phyloP scores from a whole-genome alignment of 2,797 vertebrate genomes.

The Microctenopoma lineatum region DNA sequence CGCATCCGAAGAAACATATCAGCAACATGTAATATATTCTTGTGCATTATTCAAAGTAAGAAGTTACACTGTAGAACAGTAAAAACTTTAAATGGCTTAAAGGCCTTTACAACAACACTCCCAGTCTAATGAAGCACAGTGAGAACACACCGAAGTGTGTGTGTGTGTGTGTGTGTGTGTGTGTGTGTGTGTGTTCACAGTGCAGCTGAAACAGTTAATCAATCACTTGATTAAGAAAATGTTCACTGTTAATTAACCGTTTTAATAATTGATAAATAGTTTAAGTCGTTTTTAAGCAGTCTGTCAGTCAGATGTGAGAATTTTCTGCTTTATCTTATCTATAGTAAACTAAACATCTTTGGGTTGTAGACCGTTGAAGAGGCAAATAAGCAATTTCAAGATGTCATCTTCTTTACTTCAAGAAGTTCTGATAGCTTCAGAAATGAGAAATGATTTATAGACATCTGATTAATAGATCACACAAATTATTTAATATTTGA shows the following conservation, averaged over 20 bases:
- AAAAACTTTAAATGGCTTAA: neutral
- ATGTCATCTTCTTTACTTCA: neutral
- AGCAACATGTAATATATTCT: neutral
- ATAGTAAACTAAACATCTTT: neutral
- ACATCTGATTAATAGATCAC: neutral
- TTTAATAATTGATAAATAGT: neutral
- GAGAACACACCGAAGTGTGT: neutral
- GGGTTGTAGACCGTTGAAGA: neutral
- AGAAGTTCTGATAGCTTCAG: neutral
- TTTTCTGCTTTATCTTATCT: neutral
- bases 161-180: neutral
- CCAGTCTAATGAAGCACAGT: neutral
- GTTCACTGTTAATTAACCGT: neutral
- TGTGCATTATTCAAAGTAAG: neutral
- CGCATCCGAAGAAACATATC: conserved; percentile 1
- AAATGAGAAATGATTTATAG: no score
- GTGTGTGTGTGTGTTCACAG: neutral
- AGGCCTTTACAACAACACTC: neutral
- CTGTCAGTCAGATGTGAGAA: neutral
- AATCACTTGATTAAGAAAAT: neutral
- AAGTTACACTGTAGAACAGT: neutral
- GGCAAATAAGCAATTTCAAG: neutral
- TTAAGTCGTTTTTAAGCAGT: neutral
- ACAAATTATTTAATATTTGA: neutral
- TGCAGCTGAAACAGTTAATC: neutral